Percentiles rank a stretch among this genome's conserved stretches.
Evolutionary conservation across 2,797 vertebrate genomes (phyloP).

Genomic region (Cryptoblepharus egeriae): DNA sequence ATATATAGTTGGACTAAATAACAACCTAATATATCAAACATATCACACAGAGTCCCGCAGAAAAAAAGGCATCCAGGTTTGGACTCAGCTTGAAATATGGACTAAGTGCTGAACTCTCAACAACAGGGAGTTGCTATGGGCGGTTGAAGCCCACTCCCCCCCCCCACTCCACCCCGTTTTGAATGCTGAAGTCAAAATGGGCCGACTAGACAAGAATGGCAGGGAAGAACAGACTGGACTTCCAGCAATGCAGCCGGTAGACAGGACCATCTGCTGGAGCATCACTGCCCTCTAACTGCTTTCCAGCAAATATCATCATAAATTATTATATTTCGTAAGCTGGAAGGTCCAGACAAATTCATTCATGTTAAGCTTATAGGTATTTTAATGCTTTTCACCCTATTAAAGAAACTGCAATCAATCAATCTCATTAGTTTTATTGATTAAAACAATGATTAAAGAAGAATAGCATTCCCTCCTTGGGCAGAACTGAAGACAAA

Average conservation of each 20-base stretch:
- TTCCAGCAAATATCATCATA: not conserved
- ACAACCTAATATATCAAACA: conserved; percentile 99
- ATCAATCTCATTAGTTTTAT: too few species aligned
- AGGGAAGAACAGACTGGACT: not conserved
- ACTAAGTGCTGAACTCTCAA: conserved; percentile 50
- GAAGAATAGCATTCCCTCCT: too few species aligned
- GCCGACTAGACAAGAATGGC: conserved; percentile 23
- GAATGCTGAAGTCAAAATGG: conserved; percentile 52
- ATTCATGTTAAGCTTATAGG: conserved; percentile 27
- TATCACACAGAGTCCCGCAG: conserved; percentile 99
- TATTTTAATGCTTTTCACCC: not conserved
- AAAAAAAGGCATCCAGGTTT: conserved; percentile 90
- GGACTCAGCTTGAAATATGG: conserved; percentile 73
- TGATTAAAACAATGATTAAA: too few species aligned
- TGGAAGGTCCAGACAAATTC: not conserved
- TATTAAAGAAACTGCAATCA: too few species aligned
- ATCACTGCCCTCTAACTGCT: conserved; percentile 24
- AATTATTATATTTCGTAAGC: not conserved
- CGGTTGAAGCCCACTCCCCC: conserved; percentile 6
- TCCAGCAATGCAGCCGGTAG: conserved; percentile 34
- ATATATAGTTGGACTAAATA: conserved; percentile 99
- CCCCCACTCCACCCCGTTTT: conserved; percentile 2
- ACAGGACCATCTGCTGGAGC: conserved; percentile 12
- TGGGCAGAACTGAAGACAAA: too few species aligned
- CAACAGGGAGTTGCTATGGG: conserved; percentile 45